Evolutionary conservation across 2,888 invertebrate genomes (phyloP), one percentile per base, ranked within the genome.

Genomic region (Agrochola lychnidis): DNA sequence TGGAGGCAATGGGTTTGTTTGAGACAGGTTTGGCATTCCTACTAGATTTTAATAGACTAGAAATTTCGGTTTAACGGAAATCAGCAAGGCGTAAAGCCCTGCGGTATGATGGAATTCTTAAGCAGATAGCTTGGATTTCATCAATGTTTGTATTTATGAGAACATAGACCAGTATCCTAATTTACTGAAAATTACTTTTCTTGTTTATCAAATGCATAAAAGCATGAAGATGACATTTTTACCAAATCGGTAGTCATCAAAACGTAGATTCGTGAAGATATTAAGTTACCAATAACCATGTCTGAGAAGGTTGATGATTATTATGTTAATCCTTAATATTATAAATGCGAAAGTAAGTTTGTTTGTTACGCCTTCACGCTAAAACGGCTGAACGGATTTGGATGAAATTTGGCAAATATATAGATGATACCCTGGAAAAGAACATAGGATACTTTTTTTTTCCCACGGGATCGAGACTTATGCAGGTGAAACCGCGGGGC

Each of bases 1-100:
- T 62, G 69, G 68, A 76, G 7, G 45, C 9, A 56, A 56, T 78
- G 40, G 56, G 14, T n/a, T 57, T 57, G 62, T 48, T 56, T 71
- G 78, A 42, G 71, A 57, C 56, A 4, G 42, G 30, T 61, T 73
- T 19, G 53, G 64, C 14, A 4, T 78, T 14, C 59, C 64, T 53
- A 66, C 25, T 59, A 45, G 59, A 53, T 57, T 79, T 64, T 16
- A 45, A 45, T 36, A 30, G n/a, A 10, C 0, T 51, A 19, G 0
- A 57, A 42, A 79, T 64, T 70, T 57, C 16, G 25, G 16, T 0
- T 16, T 19, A 22, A 19, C 22, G 16, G 30, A 30, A n/a, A 7
- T 36, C 36, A 22, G 48, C 22, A 30, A 48, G 14, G 7, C 7
- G 22, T 48, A 30, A 19, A 22, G 25, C 14, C 14, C 6, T 12